A percentile compares a stretch with the other conserved stretches of the same genome.
Conservation (phyloP, 1,140 invertebrate genomes). For the Drosophila oshimai region DNA sequence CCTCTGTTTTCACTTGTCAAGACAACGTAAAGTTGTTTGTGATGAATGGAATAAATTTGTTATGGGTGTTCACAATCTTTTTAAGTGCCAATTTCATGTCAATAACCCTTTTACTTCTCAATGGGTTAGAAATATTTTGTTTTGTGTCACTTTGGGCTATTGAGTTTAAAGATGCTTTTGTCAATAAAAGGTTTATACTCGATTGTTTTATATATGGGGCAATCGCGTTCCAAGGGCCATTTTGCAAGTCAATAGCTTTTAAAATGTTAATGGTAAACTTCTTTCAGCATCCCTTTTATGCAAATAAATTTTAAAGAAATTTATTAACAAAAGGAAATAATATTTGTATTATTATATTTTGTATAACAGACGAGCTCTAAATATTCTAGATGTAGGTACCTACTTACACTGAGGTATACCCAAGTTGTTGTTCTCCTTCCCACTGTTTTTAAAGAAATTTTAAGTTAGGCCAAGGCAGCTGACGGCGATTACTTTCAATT, state of each 20-base stretch:
- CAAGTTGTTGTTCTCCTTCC: no score
- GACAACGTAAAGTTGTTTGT: not conserved
- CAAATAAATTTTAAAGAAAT: conserved; percentile 3
- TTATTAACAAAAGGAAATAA: not conserved
- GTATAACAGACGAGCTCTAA: no score
- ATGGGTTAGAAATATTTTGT: not conserved
- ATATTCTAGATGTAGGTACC: no score
- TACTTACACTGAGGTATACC: no score
- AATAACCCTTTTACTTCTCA: conserved; percentile 1
- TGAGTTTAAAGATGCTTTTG: not conserved
- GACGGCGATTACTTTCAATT: conserved; percentile 42
- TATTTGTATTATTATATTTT: not conserved
- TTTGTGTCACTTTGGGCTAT: not conserved
- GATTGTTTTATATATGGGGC: conserved; percentile 6
- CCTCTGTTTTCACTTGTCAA: conserved; percentile 9
- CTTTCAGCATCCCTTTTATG: not conserved
- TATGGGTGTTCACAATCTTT: not conserved
- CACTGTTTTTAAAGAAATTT: no score
- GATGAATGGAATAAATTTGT: not conserved
- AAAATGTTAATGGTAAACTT: not conserved
- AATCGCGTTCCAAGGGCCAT: not conserved
- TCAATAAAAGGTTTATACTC: not conserved
- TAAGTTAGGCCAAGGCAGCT: not conserved
- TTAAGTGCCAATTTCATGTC: not conserved
- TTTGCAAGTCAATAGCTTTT: not conserved